Evolutionary conservation across 1,140 invertebrate genomes (phyloP), one percentile per base, ranked within the genome.

Genomic region (Caenorhabditis latens): DNA sequence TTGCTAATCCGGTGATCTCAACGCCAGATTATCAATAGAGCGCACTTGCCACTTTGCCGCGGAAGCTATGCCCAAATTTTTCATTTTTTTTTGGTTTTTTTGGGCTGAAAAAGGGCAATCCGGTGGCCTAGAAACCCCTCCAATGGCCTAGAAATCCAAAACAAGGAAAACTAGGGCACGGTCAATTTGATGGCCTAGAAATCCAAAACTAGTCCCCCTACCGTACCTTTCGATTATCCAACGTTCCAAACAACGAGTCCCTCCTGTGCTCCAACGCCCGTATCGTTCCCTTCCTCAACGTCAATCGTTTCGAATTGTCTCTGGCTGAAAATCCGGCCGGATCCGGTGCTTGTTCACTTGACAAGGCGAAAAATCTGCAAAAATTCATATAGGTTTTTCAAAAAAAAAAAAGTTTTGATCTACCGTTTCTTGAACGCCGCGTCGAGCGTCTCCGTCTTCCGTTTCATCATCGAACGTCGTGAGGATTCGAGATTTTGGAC

Each of bases 381-480:
- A n/a, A n/a, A n/a, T n/a, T n/a, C n/a, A n/a, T n/a, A n/a, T n/a
- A n/a, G n/a, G n/a, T n/a, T n/a, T n/a, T n/a, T n/a, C n/a, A n/a
- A n/a, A n/a, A n/a, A n/a, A n/a, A n/a, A n/a, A n/a, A n/a, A n/a
- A n/a, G n/a, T n/a, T 4, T 57, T n/a, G 14, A 21, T 21, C n/a
- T 11, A 84, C 83, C 83, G 86, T 57, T 90, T 91, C 79, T 89
- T 90, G 75, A 92, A 92, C 7, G 91, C 91, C 0, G 91, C 91
- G 75, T 92, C 91, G 24, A 92, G 84, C 40, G 91, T 92, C 87
- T 92, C 91, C 13, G 90, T 93, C 55, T 86, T 85, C 16, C 89
- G 83, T 89, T 90, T 90, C 89, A 90, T 92, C 90, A 90, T 91
- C 43, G 91, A 91, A 65, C 61, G 32, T 57, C 90, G 63, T n/a